Evolutionary conservation across 2,113 vertebrate genomes (phyloP).

Genomic region (Alligator mississippiensis): DNA sequence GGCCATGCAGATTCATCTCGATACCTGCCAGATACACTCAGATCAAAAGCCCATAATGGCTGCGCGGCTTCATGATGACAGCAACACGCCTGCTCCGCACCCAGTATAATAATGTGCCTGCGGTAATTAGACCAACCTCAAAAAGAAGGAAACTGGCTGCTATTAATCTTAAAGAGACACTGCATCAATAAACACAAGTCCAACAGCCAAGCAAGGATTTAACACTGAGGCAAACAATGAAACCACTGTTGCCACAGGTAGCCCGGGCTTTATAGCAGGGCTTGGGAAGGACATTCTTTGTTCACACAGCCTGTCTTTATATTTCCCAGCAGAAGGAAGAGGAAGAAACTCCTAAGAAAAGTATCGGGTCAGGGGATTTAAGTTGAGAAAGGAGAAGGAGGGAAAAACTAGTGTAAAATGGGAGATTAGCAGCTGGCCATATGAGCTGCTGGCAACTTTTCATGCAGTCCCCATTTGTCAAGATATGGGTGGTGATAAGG

Average conservation of each 20-base stretch:
- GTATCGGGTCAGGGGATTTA: background rate
- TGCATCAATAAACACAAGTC: background rate
- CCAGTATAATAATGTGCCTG: background rate
- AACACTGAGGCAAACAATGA: background rate
- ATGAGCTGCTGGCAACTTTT: background rate
- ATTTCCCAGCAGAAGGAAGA: background rate
- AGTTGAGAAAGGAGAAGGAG: background rate
- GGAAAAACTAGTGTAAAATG: background rate
- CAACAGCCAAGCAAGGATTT: background rate
- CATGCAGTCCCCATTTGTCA: background rate
- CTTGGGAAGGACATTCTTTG: background rate
- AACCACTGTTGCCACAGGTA: background rate
- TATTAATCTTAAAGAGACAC: background rate
- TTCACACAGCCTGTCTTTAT: background rate
- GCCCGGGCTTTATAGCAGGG: background rate
- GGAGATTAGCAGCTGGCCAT: background rate
- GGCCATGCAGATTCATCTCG: slow-evolving; percentile 11
- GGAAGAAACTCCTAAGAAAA: background rate
- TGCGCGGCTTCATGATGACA: background rate
- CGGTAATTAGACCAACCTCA: background rate
- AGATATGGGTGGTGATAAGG: background rate
- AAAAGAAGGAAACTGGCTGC: background rate
- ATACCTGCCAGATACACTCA: background rate
- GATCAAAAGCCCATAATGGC: background rate
- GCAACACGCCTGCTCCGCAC: background rate